phyloP scores from a whole-genome alignment of 2,113 vertebrate genomes.

The Psittacus erithacus region DNA sequence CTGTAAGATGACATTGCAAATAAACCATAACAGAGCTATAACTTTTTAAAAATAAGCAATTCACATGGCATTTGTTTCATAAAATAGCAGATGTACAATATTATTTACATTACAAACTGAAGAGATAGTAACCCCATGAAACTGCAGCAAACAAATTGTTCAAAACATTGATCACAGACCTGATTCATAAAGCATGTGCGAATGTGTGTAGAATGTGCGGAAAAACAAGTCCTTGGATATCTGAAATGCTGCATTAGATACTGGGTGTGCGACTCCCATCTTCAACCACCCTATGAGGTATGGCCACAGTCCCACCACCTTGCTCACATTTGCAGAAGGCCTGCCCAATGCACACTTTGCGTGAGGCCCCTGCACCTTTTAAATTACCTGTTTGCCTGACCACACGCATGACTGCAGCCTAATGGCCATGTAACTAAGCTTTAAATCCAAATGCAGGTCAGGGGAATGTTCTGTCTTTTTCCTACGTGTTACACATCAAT shows the following conservation, averaged over 20 bases:
- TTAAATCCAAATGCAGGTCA: not conserved
- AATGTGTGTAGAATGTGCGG: not conserved
- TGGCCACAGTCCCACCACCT: not conserved
- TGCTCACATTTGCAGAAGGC: not conserved
- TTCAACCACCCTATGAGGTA: not conserved
- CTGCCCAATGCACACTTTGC: too few relatives aligned
- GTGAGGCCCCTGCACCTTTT: not conserved
- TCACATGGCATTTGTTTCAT: conserved; percentile 61
- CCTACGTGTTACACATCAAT: not conserved
- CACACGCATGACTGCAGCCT: not conserved
- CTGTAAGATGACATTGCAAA: conserved; percentile 53
- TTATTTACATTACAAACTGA: conserved; percentile 73
- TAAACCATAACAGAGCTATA: conserved; percentile 48
- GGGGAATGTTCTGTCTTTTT: conserved; percentile 4
- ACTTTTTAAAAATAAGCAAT: conserved; percentile 68
- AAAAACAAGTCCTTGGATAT: not conserved
- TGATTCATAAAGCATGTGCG: conserved; percentile 56
- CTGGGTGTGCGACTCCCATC: not conserved
- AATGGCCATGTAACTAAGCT: not conserved
- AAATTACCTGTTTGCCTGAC: not conserved
- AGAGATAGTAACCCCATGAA: conserved; percentile 62
- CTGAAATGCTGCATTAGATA: conserved; percentile 4
- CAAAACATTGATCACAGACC: conserved; percentile 57
- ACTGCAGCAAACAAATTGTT: conserved; percentile 38
- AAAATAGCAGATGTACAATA: conserved; percentile 71